Evolutionary conservation across 2,113 vertebrate species (phyloP).

Genomic region (Oncorhynchus gorbuscha): DNA sequence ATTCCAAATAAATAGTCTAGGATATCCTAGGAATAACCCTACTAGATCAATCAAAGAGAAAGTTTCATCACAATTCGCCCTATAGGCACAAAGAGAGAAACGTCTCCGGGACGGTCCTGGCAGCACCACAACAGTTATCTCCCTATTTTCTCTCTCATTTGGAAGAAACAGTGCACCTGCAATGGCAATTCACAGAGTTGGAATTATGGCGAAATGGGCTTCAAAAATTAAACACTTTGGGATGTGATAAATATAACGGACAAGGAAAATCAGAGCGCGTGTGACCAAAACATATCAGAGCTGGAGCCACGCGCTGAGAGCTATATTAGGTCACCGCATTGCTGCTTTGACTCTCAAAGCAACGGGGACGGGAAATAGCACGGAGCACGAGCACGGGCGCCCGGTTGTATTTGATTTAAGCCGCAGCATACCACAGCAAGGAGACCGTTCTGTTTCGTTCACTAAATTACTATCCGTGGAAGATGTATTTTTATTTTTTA

Average conservation of each 20-base stretch:
- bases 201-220: not conserved
- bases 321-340: slow-evolving; percentile 29
- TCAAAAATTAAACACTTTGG: not conserved
- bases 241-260: not conserved
- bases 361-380: not conserved
- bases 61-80: too few relatives aligned
- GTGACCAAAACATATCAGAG: slow-evolving; percentile 9
- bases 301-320: slow-evolving; percentile 4
- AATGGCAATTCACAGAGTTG: not conserved
- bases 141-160: not conserved
- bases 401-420: not conserved
- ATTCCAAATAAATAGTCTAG: not conserved
- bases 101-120: slow-evolving; percentile 43
- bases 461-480: not conserved
- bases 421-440: not conserved
- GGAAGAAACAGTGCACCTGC: not conserved
- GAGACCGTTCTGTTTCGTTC: not conserved
- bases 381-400: not conserved
- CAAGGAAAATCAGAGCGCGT: not conserved
- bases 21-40: not conserved
- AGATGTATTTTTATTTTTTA: not conserved
- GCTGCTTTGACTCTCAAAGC: slow-evolving; percentile 12
- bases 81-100: not conserved
- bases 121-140: not conserved
- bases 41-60: not conserved